These are phyloP conservation scores for Philypnodon macrostomus DNA, from an alignment of 2,797 vertebrate species.

Conservation along the genomic window DNA sequence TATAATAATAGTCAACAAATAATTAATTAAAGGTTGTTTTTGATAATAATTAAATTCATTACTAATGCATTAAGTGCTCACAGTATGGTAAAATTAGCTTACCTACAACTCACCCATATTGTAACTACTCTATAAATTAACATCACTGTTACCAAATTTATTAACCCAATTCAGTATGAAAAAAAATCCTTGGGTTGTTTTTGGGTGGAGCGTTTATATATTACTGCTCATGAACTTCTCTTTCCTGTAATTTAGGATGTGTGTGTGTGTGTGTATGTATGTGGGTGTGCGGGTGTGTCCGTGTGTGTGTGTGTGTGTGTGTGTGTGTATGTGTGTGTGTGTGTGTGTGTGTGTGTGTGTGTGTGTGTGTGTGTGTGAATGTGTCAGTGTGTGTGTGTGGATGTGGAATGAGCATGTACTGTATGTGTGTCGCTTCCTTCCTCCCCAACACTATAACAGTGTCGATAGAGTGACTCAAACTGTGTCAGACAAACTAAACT, in stretches of 20 bases:
- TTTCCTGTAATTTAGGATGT: constrained; percentile 34
- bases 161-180: no score
- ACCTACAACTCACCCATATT: no score
- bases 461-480: background rate
- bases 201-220: background rate
- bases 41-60: no score
- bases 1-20: no score
- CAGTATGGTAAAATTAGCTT: no score
- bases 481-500: background rate
- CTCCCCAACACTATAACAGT: constrained; percentile 1
- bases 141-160: no score
- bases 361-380: background rate
- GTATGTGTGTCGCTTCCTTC: constrained; percentile 40
- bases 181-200: constrained; percentile 7
- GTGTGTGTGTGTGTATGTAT: background rate
- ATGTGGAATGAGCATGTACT: constrained; percentile 11
- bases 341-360: background rate
- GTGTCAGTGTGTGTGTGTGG: background rate
- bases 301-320: background rate
- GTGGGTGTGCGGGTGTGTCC: background rate
- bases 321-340: background rate
- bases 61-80: no score
- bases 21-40: no score
- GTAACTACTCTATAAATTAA: no score
- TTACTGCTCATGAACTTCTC: constrained; percentile 1